Base-by-base conservation (phyloP, 2,113 vertebrate genomes). In the Lontra canadensis region DNA sequence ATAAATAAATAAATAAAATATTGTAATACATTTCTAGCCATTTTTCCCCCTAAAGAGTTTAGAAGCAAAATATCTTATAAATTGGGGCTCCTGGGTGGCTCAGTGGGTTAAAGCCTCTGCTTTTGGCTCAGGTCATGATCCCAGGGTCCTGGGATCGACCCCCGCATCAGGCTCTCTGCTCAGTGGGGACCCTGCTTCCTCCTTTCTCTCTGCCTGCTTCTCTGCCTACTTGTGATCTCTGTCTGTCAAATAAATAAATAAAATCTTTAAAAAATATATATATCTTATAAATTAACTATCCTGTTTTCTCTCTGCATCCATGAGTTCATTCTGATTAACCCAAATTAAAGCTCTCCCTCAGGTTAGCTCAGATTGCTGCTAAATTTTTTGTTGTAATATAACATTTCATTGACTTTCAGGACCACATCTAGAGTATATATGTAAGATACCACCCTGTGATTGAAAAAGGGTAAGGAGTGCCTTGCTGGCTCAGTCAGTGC, bases 321-420 rank as follows among this genome's bases (percentile, higher is more conserved):
- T 95, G 31, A 93, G 34, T 76, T 90, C 49, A 94, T n/a, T 97
- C 36, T 14, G 3, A 63, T 76, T 81, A 94, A 7, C 57, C 31
- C 87, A 92, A 74, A 94, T 74, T 95, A 89, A 94, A 94, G 6
- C 39, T 95, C 7, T 96, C 31, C 63, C 69, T 90, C 20, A 2
- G 42, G 15, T 94, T 78, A 88, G 21, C 34, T 88, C 61, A 73
- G n/a, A 86, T 71, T 79, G 25, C 52, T 92, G 21, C 83, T 79
- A 71, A 88, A n/a, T 80, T 76, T 94, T 91, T 95, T 71, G 36
- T 78, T 88, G 29, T 89, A 76, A n/a, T 91, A 2, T 61, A 92
- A 49, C 14, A 86, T 82, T 94, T 91, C 18, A 81, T 49, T 97
- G 82, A 71, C 59, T 88, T 94, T 55, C 61, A 91, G 47, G 61